A percentile compares a stretch with the other conserved stretches of the same genome.
Evolutionary conservation across 2,113 vertebrate species (phyloP).

Genomic region (Psilopsiagon aymara): DNA sequence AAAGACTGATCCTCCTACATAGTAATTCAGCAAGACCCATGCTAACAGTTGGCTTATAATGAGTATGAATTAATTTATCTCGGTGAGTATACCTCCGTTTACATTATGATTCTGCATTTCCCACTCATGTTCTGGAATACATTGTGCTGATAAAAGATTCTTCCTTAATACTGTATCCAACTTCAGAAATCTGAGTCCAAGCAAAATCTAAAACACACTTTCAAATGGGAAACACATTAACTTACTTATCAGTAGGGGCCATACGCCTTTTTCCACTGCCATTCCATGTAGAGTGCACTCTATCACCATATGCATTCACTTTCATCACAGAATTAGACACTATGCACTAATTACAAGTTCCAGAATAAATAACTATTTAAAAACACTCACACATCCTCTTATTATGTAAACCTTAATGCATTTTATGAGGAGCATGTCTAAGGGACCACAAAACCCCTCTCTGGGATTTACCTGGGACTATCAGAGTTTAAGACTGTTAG

Average conservation of each 20-base stretch:
- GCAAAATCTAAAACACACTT: not conserved
- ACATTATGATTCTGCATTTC: not conserved
- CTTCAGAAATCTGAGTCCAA: not conserved
- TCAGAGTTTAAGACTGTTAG: constrained; percentile 31
- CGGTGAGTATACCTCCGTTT: not conserved
- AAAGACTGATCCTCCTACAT: not conserved
- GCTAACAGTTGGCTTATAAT: not conserved
- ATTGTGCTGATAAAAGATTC: not conserved
- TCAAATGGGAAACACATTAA: not conserved
- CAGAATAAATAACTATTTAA: constrained; percentile 39
- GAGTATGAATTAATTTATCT: not conserved
- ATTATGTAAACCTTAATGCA: constrained; percentile 34
- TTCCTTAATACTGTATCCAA: not conserved
- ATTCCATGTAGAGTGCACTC: not conserved
- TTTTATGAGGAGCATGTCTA: constrained; percentile 25
- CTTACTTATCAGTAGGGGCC: not conserved
- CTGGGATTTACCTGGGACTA: constrained; percentile 52
- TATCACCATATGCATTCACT: not conserved
- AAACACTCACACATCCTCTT: constrained; percentile 24
- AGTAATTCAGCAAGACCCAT: not conserved
- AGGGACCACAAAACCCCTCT: constrained; percentile 17
- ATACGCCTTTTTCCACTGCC: not conserved
- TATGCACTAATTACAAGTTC: constrained; percentile 1
- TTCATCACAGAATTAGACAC: not conserved
- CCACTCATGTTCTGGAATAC: not conserved